Percentiles rank a stretch among this genome's conserved stretches.
phyloP scores from a whole-genome alignment of 1,140 invertebrate genomes.

The Listronotus oregonensis region DNA sequence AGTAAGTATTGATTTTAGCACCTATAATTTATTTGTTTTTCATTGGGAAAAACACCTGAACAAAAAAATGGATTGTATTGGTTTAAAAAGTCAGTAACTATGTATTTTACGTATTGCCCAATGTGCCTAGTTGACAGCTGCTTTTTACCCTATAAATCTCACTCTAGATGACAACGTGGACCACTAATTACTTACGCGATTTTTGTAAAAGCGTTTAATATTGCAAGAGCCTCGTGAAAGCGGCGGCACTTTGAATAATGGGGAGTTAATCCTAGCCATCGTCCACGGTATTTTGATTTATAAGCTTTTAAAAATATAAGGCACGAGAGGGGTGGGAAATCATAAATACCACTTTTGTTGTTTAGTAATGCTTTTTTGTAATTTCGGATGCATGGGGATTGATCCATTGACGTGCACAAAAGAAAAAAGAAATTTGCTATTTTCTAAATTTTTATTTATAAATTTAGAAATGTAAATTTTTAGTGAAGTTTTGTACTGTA shows the following conservation, averaged over 20 bases:
- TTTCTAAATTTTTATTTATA: too few relatives aligned
- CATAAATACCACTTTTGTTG: constrained; percentile 45
- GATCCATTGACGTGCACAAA: background rate
- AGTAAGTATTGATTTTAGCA: too few relatives aligned
- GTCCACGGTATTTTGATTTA: constrained; percentile 44
- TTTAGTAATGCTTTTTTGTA: constrained; percentile 44
- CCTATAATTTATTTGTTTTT: too few relatives aligned
- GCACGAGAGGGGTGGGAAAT: constrained; percentile 30
- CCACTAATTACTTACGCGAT: constrained; percentile 12
- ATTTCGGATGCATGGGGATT: constrained; percentile 13
- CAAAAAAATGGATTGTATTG: too few relatives aligned
- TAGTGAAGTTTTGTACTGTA: too few relatives aligned
- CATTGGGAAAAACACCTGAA: too few relatives aligned
- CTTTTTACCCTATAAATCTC: background rate
- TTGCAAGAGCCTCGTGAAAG: constrained; percentile 31
- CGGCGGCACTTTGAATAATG: constrained; percentile 44
- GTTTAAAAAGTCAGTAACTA: too few relatives aligned
- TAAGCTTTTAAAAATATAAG: constrained; percentile 48
- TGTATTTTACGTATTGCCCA: too few relatives aligned
- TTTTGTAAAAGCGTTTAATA: constrained; percentile 36
- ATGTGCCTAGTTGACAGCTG: background rate
- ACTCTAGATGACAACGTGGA: background rate
- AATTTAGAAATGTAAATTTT: too few relatives aligned
- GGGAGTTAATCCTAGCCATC: constrained; percentile 47
- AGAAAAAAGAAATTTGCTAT: background rate